These are phyloP conservation scores for Drosophila trapezifrons DNA, from an alignment of 1,140 invertebrate genomes.

Conservation along the genomic window DNA sequence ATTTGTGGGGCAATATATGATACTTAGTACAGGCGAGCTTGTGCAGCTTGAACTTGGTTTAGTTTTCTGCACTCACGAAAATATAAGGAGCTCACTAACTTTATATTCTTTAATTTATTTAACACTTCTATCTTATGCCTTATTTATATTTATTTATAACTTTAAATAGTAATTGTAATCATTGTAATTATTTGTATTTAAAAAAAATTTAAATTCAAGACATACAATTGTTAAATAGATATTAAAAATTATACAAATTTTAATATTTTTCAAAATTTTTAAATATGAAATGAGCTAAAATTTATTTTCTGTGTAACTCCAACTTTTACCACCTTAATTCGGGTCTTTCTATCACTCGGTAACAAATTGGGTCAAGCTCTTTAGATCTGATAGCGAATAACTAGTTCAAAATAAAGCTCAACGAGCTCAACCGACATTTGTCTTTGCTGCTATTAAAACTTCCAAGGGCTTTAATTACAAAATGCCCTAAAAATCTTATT, in stretches of 20 bases:
- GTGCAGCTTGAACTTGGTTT: not conserved
- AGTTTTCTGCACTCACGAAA: not conserved
- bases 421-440: not conserved
- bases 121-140: no score
- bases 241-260: no score
- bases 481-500: no score
- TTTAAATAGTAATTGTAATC: no score
- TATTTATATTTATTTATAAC: no score
- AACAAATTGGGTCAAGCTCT: slow-evolving; percentile 3
- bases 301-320: slow-evolving; percentile 3
- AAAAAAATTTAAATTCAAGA: no score
- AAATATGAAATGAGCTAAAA: not conserved
- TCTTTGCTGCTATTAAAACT: slow-evolving; percentile 1
- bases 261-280: not conserved
- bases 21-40: not conserved
- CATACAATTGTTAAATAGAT: no score
- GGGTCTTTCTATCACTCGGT: not conserved
- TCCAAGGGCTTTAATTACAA: not conserved
- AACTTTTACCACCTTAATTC: slow-evolving; percentile 2
- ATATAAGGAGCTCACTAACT: no score
- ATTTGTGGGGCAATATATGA: slow-evolving; percentile 1
- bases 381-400: not conserved
- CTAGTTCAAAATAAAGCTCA: not conserved
- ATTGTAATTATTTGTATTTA: no score
- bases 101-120: no score